A percentile compares a stretch with the other conserved stretches of the same genome.
Evolutionary conservation across 2,113 vertebrate genomes (phyloP).

Genomic region (Syngnathus typhle): DNA sequence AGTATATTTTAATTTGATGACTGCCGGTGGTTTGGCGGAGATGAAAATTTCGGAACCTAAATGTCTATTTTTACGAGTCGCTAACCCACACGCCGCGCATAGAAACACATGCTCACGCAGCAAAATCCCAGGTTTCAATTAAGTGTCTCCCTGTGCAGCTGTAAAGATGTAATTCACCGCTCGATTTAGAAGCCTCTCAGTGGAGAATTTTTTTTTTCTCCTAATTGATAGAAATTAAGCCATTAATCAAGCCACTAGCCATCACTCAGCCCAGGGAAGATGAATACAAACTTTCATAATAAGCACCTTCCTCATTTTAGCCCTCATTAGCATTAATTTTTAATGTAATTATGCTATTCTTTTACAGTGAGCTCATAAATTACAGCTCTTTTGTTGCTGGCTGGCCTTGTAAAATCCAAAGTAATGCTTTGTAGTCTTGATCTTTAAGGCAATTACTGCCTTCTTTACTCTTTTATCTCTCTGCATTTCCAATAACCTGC

Average conservation of each 20-base stretch:
- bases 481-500: constrained; percentile 87
- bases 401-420: constrained; percentile 99
- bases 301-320: constrained; percentile 99
- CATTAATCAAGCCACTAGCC: constrained; percentile 99
- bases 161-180: constrained; percentile 96
- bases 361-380: constrained; percentile 99
- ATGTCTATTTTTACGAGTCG: constrained; percentile 6
- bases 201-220: constrained; percentile 72
- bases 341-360: constrained; percentile 99
- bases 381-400: constrained; percentile 98
- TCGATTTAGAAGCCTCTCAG: constrained; percentile 94
- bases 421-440: constrained; percentile 98
- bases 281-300: constrained; percentile 99
- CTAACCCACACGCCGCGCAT: not conserved
- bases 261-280: constrained; percentile 97
- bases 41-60: not conserved
- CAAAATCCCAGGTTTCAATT: constrained; percentile 59
- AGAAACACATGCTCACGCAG: constrained; percentile 10
- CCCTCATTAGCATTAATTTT: constrained; percentile 99
- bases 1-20: not conserved
- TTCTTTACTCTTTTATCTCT: constrained; percentile 84
- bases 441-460: constrained; percentile 99
- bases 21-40: not conserved
- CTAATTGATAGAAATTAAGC: constrained; percentile 99
- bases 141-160: constrained; percentile 64